Percentiles rank a stretch among this genome's conserved stretches.
These are phyloP conservation scores for Meriones psammophilus DNA, from an alignment of 2,797 vertebrate genomes.

Conservation along the genomic window DNA sequence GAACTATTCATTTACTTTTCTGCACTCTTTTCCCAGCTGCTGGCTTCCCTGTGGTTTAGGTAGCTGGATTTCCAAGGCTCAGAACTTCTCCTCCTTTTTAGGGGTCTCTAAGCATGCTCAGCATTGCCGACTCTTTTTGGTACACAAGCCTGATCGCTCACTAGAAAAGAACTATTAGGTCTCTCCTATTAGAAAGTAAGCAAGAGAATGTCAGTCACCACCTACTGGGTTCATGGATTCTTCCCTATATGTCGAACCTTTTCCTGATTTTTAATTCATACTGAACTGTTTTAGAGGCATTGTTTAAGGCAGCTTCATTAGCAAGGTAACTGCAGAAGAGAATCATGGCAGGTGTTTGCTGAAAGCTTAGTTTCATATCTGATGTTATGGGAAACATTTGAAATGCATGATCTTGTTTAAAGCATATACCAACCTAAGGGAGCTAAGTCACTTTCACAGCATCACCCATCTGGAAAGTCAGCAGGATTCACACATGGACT, in stretches of 20 bases:
- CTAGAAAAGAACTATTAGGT: background rate
- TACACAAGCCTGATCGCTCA: background rate
- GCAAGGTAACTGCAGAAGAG: background rate
- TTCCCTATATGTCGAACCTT: background rate
- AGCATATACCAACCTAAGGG: background rate
- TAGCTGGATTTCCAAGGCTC: background rate
- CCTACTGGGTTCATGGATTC: background rate
- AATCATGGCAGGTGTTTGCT: background rate
- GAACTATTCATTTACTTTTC: background rate
- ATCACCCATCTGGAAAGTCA: background rate
- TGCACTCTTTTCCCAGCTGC: background rate
- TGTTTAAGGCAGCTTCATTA: conserved; percentile 13
- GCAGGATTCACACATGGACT: background rate
- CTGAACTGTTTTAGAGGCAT: background rate
- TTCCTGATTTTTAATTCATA: conserved; percentile 1
- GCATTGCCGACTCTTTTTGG: background rate
- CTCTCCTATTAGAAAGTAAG: background rate
- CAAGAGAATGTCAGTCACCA: background rate
- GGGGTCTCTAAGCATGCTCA: background rate
- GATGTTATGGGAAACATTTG: background rate
- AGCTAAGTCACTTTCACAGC: background rate
- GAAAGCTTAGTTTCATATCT: background rate
- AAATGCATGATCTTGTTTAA: conserved; percentile 15
- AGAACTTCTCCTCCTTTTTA: background rate
- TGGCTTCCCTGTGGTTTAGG: background rate